These are phyloP conservation scores for Hypselothyrea guttata DNA, from an alignment of 2,888 invertebrate genomes.

Conservation along the genomic window DNA sequence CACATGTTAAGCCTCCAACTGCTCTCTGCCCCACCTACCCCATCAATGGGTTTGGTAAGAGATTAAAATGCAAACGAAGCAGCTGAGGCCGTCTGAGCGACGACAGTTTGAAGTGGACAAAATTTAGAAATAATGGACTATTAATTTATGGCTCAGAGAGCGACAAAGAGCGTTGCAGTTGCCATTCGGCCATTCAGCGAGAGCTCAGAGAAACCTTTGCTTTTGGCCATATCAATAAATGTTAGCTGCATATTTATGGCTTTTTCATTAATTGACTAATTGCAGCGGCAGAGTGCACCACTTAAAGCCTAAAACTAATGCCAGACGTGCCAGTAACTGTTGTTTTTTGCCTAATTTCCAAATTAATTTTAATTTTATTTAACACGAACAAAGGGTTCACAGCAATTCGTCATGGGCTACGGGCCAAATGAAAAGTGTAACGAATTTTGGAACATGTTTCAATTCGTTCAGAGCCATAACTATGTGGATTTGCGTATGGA, in stretches of 20 bases:
- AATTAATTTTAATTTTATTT: constrained; percentile 74
- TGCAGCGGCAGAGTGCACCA: constrained; percentile 54
- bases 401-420: constrained; percentile 64
- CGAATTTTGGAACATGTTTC: constrained; percentile 49
- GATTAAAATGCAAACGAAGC: constrained; percentile 78
- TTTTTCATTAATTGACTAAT: constrained; percentile 74
- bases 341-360: constrained; percentile 70
- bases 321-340: constrained; percentile 53
- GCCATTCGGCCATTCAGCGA: constrained; percentile 56
- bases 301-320: constrained; percentile 68
- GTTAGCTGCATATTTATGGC: constrained; percentile 70
- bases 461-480: constrained; percentile 73
- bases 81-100: constrained; percentile 58
- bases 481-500: constrained; percentile 67
- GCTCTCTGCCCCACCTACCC: too few relatives aligned
- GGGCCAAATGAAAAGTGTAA: constrained; percentile 60
- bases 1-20: constrained; percentile 3
- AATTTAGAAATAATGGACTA: constrained; percentile 77
- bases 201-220: constrained; percentile 5
- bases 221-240: constrained; percentile 56
- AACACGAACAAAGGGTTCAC: constrained; percentile 47
- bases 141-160: constrained; percentile 67
- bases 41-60: constrained; percentile 27
- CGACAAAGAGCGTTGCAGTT: constrained; percentile 42
- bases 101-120: constrained; percentile 76